These are phyloP conservation scores for Acanthococcus lagerstroemiae DNA, from an alignment of 2,888 invertebrate genomes.

Conservation along the genomic window DNA sequence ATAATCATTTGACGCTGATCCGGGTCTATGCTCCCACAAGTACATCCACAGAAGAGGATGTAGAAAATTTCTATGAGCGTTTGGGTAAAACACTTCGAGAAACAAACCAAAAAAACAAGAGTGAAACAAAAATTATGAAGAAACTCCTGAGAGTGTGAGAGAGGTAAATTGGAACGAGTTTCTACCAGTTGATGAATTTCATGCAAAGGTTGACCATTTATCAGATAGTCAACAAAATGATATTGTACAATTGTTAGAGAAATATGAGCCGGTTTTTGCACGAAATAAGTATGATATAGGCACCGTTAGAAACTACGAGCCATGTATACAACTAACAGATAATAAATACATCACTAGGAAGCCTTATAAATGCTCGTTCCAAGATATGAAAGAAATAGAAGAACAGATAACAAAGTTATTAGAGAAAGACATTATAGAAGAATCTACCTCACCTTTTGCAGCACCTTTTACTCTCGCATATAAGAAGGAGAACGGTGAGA, in stretches of 20 bases:
- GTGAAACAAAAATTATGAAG: no score
- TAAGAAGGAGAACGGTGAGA: constrained; percentile 21
- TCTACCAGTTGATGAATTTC: neutral
- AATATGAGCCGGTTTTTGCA: neutral
- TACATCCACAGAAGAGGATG: no score
- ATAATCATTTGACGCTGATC: no score
- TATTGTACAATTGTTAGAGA: neutral
- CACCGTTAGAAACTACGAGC: neutral
- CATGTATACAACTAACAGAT: neutral
- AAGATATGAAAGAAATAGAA: constrained; percentile 21
- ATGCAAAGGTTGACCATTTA: neutral
- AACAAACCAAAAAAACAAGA: no score
- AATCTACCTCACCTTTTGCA: constrained; percentile 22
- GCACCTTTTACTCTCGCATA: constrained; percentile 10
- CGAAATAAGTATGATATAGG: constrained; percentile 14
- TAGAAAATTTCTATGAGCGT: no score
- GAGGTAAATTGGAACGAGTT: neutral
- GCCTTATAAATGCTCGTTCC: constrained; percentile 18
- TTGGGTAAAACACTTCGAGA: no score
- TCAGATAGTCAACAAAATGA: neutral
- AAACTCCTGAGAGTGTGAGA: no score
- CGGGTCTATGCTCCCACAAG: no score
- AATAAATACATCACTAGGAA: constrained; percentile 7
- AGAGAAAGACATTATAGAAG: constrained; percentile 15
- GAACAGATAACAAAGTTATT: constrained; percentile 12